Evolutionary conservation across 2,888 invertebrate genomes (phyloP).

Genomic region (Spodoptera exigua): DNA sequence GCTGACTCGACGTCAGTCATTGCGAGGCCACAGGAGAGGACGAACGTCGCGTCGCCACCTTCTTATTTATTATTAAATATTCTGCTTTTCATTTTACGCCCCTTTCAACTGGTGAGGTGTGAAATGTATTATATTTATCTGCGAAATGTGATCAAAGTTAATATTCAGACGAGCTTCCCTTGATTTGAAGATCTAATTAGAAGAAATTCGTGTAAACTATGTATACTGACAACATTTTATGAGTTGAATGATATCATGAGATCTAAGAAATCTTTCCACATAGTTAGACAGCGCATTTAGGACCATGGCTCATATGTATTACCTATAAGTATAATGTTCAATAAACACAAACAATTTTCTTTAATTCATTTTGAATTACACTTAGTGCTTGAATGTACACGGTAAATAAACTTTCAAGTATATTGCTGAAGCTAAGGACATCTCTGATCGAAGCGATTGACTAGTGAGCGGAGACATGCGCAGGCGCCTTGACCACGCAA

Average conservation of each 20-base stretch:
- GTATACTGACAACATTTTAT: background rate
- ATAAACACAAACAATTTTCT: background rate
- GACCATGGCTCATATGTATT: too few species aligned
- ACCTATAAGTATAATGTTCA: too few species aligned
- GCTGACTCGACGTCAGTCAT: conserved; percentile 68
- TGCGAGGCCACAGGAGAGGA: conserved; percentile 57
- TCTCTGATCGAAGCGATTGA: conserved; percentile 55
- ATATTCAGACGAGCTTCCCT: conserved; percentile 30
- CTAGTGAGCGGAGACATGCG: conserved; percentile 62
- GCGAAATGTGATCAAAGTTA: conserved; percentile 42
- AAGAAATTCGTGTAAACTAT: background rate
- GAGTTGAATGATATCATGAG: background rate
- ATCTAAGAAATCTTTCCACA: background rate
- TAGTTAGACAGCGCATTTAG: too few species aligned
- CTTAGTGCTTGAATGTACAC: conserved; percentile 18
- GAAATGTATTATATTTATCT: conserved; percentile 48
- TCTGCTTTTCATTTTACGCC: conserved; percentile 49
- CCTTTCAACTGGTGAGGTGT: conserved; percentile 46
- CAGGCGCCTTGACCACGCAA: conserved; percentile 58
- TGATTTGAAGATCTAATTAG: conserved; percentile 13
- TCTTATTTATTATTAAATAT: conserved; percentile 58
- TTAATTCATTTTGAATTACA: conserved; percentile 22
- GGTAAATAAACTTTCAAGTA: conserved; percentile 45
- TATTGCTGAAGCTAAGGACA: conserved; percentile 37
- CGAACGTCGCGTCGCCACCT: conserved; percentile 55